phyloP scores from a whole-genome alignment of 64 coral and sea anemone species.

The Porites lutea region DNA sequence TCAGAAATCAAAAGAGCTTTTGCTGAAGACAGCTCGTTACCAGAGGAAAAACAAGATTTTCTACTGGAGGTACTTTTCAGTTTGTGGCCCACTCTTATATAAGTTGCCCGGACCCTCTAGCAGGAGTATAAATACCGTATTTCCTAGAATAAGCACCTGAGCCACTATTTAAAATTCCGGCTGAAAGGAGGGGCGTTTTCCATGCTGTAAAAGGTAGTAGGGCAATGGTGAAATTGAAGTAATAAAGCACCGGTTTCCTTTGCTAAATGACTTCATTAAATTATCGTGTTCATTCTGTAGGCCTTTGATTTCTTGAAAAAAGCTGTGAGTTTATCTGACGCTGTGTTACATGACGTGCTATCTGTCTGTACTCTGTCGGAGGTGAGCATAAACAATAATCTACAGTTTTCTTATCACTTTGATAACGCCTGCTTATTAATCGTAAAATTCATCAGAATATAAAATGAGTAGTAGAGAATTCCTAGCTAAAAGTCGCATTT shows the following conservation, averaged over 20 bases:
- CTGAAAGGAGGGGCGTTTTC: too few species aligned
- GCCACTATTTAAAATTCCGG: too few species aligned
- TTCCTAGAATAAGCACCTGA: too few species aligned
- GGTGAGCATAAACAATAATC: not conserved
- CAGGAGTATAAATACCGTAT: too few species aligned
- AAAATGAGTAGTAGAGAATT: too few species aligned
- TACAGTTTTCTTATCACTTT: not conserved
- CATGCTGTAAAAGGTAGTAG: too few species aligned
- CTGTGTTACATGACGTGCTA: slow-evolving; percentile 57
- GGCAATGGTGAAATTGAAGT: too few species aligned
- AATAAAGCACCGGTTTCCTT: too few species aligned
- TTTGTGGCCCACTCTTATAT: not conserved
- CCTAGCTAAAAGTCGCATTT: too few species aligned
- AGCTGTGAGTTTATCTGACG: slow-evolving; percentile 55
- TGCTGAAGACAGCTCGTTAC: slow-evolving; percentile 56
- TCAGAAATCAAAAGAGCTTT: slow-evolving; percentile 72
- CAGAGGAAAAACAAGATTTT: slow-evolving; percentile 64
- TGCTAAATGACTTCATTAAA: too few species aligned
- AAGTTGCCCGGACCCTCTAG: too few species aligned
- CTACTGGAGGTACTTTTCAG: slow-evolving; percentile 72
- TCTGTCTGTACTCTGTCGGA: slow-evolving; percentile 43
- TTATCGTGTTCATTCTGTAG: slow-evolving; percentile 6
- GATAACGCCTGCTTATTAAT: not conserved
- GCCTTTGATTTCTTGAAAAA: slow-evolving; percentile 58
- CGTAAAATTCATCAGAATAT: too few species aligned